Conservation (phyloP, 2,797 vertebrate genomes). For the Aphelocoma californica region DNA sequence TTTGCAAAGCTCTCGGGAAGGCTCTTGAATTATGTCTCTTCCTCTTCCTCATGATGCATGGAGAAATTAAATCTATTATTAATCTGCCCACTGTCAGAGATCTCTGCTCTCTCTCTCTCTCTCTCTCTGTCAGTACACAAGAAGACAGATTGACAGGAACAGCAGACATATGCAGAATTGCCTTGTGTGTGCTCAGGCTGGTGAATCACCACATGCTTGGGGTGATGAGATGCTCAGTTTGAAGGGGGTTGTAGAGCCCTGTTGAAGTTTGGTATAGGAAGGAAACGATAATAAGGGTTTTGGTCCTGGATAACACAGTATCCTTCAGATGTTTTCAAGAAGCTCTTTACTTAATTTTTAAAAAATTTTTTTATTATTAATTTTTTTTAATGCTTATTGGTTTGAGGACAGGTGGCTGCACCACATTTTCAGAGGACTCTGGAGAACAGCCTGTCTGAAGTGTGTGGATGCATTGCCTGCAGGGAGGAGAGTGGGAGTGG, state of each 20-base stretch:
- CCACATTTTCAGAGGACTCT: not conserved
- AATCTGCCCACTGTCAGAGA: conserved; percentile 46
- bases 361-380: fast-evolving
- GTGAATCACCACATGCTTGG: not conserved
- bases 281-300: not conserved
- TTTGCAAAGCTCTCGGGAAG: conserved; percentile 53
- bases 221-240: not conserved
- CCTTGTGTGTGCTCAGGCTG: not conserved
- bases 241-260: not conserved
- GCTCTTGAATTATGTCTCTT: conserved; percentile 58
- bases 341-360: not conserved
- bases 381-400: not conserved
- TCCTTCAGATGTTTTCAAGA: not conserved
- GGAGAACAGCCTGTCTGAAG: not conserved
- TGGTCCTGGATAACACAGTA: not conserved
- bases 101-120: conserved; percentile 23
- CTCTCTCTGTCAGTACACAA: conserved; percentile 17
- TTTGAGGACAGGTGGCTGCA: not conserved
- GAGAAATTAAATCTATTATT: conserved; percentile 62
- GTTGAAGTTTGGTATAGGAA: not conserved
- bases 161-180: conserved; percentile 16
- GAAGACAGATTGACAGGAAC: conserved; percentile 37
- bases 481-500: not conserved
- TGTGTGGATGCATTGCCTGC: not conserved
- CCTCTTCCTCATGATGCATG: conserved; percentile 51